Evolutionary conservation across 2,797 vertebrate genomes (phyloP).

Genomic region (Enteromius thamalakanensis): DNA sequence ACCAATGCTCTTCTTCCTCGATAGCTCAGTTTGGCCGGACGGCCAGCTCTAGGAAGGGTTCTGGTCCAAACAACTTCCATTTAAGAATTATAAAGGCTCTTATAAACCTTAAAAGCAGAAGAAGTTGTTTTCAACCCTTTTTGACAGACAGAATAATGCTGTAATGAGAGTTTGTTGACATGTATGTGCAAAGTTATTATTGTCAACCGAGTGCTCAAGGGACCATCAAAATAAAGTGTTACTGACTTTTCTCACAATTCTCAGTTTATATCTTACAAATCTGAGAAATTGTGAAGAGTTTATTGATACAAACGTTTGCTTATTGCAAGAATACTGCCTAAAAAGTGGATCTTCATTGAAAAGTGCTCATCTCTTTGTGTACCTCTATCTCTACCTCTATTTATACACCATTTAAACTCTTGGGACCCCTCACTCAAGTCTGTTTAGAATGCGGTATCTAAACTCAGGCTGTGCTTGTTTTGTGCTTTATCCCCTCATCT

Average conservation of each 20-base stretch:
- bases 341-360: background rate
- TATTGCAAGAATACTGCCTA: background rate
- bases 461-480: background rate
- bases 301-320: background rate
- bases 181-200: background rate
- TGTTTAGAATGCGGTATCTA: background rate
- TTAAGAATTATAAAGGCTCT: too few relatives aligned
- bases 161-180: background rate
- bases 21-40: too few relatives aligned
- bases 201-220: background rate
- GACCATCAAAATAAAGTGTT: background rate
- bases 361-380: background rate
- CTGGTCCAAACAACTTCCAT: too few relatives aligned
- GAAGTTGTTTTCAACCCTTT: too few relatives aligned
- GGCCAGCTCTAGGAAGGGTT: too few relatives aligned
- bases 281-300: background rate
- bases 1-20: too few relatives aligned
- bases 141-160: background rate
- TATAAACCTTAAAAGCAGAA: too few relatives aligned
- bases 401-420: constrained; percentile 6
- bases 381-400: background rate
- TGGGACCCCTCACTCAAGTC: background rate
- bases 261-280: too few relatives aligned
- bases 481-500: background rate
- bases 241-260: too few relatives aligned